A percentile compares a stretch with the other conserved stretches of the same genome.
Evolutionary conservation across 2,888 invertebrate genomes (phyloP).

Genomic region (Serripes groenlandicus): DNA sequence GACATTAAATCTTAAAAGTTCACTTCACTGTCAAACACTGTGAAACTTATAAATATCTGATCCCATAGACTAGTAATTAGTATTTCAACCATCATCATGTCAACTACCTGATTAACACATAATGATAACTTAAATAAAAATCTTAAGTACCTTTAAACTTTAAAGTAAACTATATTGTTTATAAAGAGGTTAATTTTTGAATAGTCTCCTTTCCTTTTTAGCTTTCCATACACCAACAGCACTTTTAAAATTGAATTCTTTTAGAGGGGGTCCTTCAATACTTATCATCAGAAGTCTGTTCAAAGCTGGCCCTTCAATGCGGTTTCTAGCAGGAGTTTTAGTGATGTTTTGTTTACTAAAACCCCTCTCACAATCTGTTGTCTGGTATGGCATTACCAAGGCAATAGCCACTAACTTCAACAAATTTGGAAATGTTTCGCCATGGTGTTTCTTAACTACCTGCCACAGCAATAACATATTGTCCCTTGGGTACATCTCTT

Average conservation of each 20-base stretch:
- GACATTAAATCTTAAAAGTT: too few species aligned
- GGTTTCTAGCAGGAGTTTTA: constrained; percentile 30
- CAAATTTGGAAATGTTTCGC: constrained; percentile 38
- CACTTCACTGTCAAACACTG: too few species aligned
- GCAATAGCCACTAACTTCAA: constrained; percentile 37
- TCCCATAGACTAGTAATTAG: too few species aligned
- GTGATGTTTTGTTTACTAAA: constrained; percentile 42
- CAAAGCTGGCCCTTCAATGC: constrained; percentile 5
- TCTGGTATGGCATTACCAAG: constrained; percentile 39
- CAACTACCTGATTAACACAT: too few species aligned
- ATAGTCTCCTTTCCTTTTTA: constrained; percentile 43
- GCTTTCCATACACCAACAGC: constrained; percentile 26
- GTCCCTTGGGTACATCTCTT: constrained; percentile 39
- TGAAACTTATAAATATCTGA: too few species aligned
- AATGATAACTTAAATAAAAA: too few species aligned
- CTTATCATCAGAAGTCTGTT: constrained; percentile 32
- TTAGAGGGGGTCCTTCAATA: constrained; percentile 29
- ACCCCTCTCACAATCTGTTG: constrained; percentile 50
- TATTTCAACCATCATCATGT: too few species aligned
- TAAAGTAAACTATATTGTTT: too few species aligned
- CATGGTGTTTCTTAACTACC: constrained; percentile 29
- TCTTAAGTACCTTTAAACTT: too few species aligned
- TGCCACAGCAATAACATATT: constrained; percentile 25
- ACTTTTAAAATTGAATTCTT: constrained; percentile 11
- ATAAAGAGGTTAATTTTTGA: constrained; percentile 3